Percentiles rank a stretch among this genome's conserved stretches.
These are phyloP conservation scores for Capitella teleta DNA, from an alignment of 1,140 invertebrate species.

Conservation along the genomic window DNA sequence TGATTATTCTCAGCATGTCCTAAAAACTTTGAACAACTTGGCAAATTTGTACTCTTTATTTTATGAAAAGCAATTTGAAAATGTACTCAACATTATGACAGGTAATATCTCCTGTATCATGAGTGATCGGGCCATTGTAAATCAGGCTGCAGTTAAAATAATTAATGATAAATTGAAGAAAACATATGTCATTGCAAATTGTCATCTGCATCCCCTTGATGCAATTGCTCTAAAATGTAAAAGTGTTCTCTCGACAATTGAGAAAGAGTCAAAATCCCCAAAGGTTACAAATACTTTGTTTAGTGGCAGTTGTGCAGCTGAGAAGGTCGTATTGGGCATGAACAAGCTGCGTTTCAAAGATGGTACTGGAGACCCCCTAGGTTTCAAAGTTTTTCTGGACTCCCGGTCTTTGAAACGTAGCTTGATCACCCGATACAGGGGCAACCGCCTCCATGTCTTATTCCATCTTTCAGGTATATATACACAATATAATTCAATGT, in stretches of 20 bases:
- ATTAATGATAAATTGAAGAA: neutral
- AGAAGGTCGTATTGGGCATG: conserved; percentile 8
- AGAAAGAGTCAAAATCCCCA: too few species aligned
- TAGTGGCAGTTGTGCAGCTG: conserved; percentile 7
- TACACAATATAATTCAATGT: neutral
- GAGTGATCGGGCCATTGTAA: too few species aligned
- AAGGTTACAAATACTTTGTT: conserved; percentile 1
- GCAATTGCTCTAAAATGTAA: conserved; percentile 5
- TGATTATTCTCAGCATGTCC: conserved; percentile 11
- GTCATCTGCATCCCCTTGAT: conserved; percentile 9
- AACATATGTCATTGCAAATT: conserved; percentile 4
- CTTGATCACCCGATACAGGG: conserved; percentile 7
- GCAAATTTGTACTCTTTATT: conserved; percentile 3
- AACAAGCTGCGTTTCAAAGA: conserved; percentile 15
- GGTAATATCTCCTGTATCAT: conserved; percentile 6
- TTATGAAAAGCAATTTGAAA: neutral
- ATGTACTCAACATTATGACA: neutral
- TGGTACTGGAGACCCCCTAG: conserved; percentile 14
- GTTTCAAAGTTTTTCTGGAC: conserved; percentile 9
- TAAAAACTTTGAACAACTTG: neutral
- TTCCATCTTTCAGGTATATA: conserved; percentile 12
- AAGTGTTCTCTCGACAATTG: too few species aligned
- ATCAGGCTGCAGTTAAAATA: conserved; percentile 1
- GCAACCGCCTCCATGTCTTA: conserved; percentile 12
- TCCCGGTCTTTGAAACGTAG: conserved; percentile 1